Base-by-base conservation (phyloP, 2,888 invertebrate genomes). In the Cylindroiulus punctatus region DNA sequence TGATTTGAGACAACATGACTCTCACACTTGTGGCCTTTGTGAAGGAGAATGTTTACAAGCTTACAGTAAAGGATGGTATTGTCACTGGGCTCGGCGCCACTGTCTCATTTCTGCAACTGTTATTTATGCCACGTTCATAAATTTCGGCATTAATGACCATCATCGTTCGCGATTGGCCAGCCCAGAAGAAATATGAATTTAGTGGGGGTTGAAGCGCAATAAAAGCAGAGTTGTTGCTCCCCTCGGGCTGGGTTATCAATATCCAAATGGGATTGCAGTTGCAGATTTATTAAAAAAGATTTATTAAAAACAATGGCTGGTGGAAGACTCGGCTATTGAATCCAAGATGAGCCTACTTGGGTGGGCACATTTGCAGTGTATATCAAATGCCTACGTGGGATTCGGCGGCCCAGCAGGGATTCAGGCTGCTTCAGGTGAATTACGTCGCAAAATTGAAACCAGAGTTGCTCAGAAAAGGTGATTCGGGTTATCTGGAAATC, bases 381-480 rank as follows among this genome's bases (percentile, higher is more conserved):
- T 52, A 52, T 52, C 52, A 52, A 52, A 52, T 52, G 52, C n/a
- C n/a, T 52, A 52, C 52, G 52, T 52, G 52, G 52, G 52, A 19
- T 52, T 52, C 52, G 19, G n/a, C 52, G 3, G n/a, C 52, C 52
- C 52, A 52, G 52, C 52, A 52, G 52, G 52, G 52, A 52, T n/a
- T 19, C n/a, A 52, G 52, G 52, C 52, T 52, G 52, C 52, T 52
- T 52, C 52, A 52, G 52, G 52, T 52, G 52, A 52, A 52, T 52
- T 52, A 47, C 47, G 47, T 47, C 17, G 47, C 14, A 47, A 47
- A 47, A 47, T 17, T 47, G 47, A 17, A 47, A 47, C 47, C 47
- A 1, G 17, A 47, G 47, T 7, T 8, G 10, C 12, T 10, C 47
- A 7, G 47, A 17, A 47, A 47, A 17, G 14, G 47, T 47, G 47